These are phyloP conservation scores for Eurypyga helias DNA, from an alignment of 2,113 vertebrate species.

Conservation along the genomic window DNA sequence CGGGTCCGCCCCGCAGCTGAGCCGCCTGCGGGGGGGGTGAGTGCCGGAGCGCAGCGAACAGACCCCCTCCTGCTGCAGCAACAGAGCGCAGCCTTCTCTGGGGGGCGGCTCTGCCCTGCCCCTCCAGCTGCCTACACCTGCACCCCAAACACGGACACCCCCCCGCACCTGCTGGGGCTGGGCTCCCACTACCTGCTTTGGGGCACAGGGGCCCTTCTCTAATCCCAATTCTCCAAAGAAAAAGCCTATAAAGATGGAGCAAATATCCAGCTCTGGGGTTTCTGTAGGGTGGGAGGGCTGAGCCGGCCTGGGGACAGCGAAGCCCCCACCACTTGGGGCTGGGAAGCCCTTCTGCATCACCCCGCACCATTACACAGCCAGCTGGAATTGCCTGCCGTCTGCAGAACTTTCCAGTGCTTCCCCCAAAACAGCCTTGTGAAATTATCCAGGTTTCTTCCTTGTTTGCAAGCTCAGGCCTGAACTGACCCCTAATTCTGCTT, in stretches of 20 bases:
- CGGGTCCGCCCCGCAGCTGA: background rate
- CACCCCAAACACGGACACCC: too few species aligned
- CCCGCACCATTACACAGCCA: too few species aligned
- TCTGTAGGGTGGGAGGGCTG: background rate
- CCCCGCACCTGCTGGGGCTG: too few species aligned
- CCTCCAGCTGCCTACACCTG: too few species aligned
- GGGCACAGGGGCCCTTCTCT: background rate
- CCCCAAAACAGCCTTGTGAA: fast-evolving
- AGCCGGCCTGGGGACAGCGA: fast-evolving
- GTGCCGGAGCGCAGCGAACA: background rate
- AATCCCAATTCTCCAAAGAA: background rate
- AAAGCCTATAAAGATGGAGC: background rate
- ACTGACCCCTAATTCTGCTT: background rate
- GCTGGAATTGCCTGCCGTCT: background rate
- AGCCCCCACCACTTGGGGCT: background rate
- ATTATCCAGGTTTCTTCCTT: background rate
- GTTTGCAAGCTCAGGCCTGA: background rate
- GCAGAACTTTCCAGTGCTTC: background rate
- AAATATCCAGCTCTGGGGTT: too few species aligned
- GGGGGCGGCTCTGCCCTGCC: too few species aligned
- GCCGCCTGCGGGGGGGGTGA: background rate
- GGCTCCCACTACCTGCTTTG: too few species aligned
- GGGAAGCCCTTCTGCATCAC: background rate
- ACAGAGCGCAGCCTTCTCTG: background rate
- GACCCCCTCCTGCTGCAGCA: background rate